Base-by-base conservation (phyloP, 2,797 vertebrate species). In the Gymnoscopelus microlampas region DNA sequence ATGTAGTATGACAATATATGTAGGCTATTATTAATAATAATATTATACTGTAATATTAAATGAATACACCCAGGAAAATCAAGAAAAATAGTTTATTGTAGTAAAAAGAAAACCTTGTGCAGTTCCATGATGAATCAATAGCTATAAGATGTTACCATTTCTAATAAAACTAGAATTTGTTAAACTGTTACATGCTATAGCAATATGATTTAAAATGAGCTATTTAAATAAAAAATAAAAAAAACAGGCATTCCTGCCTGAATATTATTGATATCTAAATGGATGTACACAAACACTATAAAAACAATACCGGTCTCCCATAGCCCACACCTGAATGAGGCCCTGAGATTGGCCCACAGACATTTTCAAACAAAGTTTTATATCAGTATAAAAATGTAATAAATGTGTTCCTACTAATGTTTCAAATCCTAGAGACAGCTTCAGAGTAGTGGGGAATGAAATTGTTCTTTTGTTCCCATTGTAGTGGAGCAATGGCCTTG, bases 81-180 rank as follows among this genome's bases (percentile, higher is more conserved):
- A 81, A 24, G 10, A 66, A 9, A 80, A 55, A 80, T n/a, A 29
- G 26, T 89, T 89, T 87, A 87, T 74, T 88, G 70, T 87, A 85
- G 57, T 86, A 85, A 85, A 79, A 39, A 10, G 44, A 60, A 23
- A 68, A 60, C 39, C 39, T 44, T 44, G 39, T 44, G 39, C 39
- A 44, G 39, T 44, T 8, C 39, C 39, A 44, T 44, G 32, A 35
- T 35, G 39, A 44, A 44, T 71, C 35, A 39, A 2, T 60, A 60
- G 26, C 12, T 29, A 10, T 29, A 56, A 48, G 62, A 62, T 53
- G 26, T 57, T 26, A 26, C 44, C 15, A 66, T 62, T 79, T 76
- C 15, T 72, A 65, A 76, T 73, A 85, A 62, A 85, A 70, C 50
- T 70, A 70, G 15, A 60, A 49, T 62, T 49, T 81, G 54, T 77